Evolutionary conservation across 1,140 invertebrate species (phyloP).

Genomic region (Drosophila ambigua): DNA sequence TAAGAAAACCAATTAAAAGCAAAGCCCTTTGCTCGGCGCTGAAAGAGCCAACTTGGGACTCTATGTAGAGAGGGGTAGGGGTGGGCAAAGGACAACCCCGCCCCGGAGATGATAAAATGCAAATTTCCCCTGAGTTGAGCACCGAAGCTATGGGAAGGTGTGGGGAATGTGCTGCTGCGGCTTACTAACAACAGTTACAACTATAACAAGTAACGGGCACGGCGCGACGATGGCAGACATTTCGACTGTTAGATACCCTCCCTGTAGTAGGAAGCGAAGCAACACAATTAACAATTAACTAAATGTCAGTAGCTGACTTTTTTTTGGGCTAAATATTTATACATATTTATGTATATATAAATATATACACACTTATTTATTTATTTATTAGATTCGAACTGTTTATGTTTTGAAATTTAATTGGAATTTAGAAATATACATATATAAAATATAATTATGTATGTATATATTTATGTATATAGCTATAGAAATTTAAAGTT

Average conservation of each 20-base stretch:
- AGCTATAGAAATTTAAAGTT: no score
- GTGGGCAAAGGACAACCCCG: slow-evolving; percentile 7
- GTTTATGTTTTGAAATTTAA: no score
- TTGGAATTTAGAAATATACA: no score
- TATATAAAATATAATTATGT: no score
- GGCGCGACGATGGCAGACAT: neutral
- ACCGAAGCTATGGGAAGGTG: neutral
- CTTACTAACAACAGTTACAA: slow-evolving; percentile 49
- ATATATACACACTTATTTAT: no score
- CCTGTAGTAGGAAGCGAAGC: neutral
- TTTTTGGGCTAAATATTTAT: neutral
- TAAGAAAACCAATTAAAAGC: slow-evolving; percentile 79
- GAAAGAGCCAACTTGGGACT: slow-evolving; percentile 44
- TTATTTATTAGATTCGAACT: no score
- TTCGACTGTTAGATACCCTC: neutral
- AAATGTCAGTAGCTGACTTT: no score
- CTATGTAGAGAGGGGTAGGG: no score
- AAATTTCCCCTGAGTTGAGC: slow-evolving; percentile 74
- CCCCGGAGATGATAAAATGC: slow-evolving; percentile 76
- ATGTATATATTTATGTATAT: no score
- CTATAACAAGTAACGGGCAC: slow-evolving; percentile 19
- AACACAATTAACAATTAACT: no score
- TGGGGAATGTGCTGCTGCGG: neutral
- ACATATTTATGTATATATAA: no score
- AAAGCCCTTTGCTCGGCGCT: slow-evolving; percentile 56